Percentiles rank a stretch among this genome's conserved stretches.
phyloP scores from a whole-genome alignment of 2,888 invertebrate genomes.

The Polymixis lichenea region DNA sequence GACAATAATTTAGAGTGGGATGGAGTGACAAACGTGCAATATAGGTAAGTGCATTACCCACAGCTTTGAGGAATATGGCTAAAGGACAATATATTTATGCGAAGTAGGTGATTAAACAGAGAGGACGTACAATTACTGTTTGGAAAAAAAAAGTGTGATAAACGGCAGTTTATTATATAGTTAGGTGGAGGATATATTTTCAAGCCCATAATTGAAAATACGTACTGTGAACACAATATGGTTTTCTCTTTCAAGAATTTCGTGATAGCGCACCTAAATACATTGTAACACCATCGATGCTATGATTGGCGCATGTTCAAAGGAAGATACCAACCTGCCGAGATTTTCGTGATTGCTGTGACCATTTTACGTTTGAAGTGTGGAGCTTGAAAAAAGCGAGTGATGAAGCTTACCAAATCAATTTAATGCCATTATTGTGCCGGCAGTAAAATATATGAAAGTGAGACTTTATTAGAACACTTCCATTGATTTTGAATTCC shows the following conservation, averaged over 20 bases:
- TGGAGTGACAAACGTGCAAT: no score
- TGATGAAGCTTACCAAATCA: conserved; percentile 22
- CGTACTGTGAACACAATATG: background rate
- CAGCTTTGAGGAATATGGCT: no score
- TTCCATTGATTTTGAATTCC: background rate
- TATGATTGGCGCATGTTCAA: background rate
- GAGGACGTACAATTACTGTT: no score
- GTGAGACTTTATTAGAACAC: background rate
- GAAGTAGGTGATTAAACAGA: no score
- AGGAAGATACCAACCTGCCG: background rate
- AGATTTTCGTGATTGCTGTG: conserved; percentile 11
- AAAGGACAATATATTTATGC: no score
- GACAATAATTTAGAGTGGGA: background rate
- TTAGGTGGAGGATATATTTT: background rate
- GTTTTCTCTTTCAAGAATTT: conserved; percentile 32
- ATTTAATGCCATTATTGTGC: background rate
- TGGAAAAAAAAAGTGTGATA: no score
- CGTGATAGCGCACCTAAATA: conserved; percentile 33
- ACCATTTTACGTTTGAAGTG: background rate
- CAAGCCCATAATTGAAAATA: background rate
- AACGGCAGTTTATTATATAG: no score
- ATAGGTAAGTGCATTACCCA: no score
- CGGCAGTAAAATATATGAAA: conserved; percentile 14
- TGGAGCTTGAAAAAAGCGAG: conserved; percentile 13
- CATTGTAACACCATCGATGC: conserved; percentile 21